phyloP scores from a whole-genome alignment of 2,113 vertebrate genomes.

The Apodemus sylvaticus region DNA sequence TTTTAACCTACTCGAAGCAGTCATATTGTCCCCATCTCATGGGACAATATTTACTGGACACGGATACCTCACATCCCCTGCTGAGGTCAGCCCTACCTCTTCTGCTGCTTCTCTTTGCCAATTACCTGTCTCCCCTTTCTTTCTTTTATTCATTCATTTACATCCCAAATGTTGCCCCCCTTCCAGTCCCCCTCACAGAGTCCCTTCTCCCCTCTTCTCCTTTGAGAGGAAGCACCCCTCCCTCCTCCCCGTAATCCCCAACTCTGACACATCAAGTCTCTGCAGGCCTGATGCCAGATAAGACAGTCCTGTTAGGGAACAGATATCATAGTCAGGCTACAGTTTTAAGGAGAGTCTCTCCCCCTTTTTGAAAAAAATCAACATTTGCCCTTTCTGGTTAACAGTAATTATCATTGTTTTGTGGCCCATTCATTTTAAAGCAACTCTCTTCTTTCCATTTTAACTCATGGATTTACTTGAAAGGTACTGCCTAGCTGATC shows the following conservation, averaged over 20 bases:
- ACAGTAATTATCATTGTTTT: neutral
- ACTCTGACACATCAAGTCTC: too few species aligned
- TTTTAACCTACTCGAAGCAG: neutral
- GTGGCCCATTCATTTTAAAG: neutral
- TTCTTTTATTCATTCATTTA: neutral
- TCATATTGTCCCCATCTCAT: neutral
- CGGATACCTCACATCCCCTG: neutral
- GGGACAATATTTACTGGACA: neutral
- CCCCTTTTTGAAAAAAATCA: neutral
- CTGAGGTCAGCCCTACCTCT: neutral
- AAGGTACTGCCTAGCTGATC: slow-evolving; percentile 4
- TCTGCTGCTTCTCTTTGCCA: neutral
- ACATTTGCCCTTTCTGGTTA: neutral
- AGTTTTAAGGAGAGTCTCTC: too few species aligned
- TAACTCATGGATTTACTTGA: neutral
- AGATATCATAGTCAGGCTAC: too few species aligned
- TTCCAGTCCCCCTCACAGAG: too few species aligned
- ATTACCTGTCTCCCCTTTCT: neutral
- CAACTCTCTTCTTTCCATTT: slow-evolving; percentile 17
- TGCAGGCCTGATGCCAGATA: too few species aligned
- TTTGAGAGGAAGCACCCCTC: too few species aligned
- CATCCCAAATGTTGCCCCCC: too few species aligned
- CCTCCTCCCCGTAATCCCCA: too few species aligned
- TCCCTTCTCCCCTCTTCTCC: too few species aligned
- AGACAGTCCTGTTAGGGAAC: too few species aligned